phyloP scores from a whole-genome alignment of 1,140 invertebrate species.

The Cotesia typhae region DNA sequence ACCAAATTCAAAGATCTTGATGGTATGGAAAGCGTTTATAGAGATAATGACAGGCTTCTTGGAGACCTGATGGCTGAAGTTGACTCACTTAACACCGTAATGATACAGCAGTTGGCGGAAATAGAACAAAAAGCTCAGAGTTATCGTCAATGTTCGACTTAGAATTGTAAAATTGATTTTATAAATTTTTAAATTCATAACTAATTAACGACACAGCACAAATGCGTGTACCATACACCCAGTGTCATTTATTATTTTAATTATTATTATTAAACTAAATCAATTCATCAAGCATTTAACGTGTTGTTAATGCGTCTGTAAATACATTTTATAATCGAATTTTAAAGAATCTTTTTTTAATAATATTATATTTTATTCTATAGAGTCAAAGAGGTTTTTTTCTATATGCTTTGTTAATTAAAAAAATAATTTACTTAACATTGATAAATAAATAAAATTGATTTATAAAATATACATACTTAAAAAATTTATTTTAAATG shows the following conservation, averaged over 20 bases:
- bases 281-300: conserved; percentile 21
- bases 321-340: conserved; percentile 38
- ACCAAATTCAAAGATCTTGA: conserved; percentile 78
- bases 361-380: conserved; percentile 10
- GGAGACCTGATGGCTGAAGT: conserved; percentile 55
- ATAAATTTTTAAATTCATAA: conserved; percentile 9
- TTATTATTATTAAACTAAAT: conserved; percentile 7
- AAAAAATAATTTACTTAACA: conserved; percentile 21
- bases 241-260: conserved; percentile 25
- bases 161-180: conserved; percentile 29
- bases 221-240: conserved; percentile 33
- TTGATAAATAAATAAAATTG: too few species aligned
- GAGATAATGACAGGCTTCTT: conserved; percentile 57
- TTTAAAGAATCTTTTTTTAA: conserved; percentile 11
- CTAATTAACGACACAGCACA: not conserved
- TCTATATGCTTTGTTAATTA: not conserved
- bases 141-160: conserved; percentile 56
- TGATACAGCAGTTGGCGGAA: conserved; percentile 52
- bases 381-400: too few species aligned
- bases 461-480: not conserved
- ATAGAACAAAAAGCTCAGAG: conserved; percentile 57
- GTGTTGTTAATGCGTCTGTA: conserved; percentile 34
- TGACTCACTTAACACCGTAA: conserved; percentile 51
- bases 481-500: not conserved
- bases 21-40: conserved; percentile 67